Conservation (phyloP, 2,797 vertebrate genomes). For the Onychomys leucogaster region DNA sequence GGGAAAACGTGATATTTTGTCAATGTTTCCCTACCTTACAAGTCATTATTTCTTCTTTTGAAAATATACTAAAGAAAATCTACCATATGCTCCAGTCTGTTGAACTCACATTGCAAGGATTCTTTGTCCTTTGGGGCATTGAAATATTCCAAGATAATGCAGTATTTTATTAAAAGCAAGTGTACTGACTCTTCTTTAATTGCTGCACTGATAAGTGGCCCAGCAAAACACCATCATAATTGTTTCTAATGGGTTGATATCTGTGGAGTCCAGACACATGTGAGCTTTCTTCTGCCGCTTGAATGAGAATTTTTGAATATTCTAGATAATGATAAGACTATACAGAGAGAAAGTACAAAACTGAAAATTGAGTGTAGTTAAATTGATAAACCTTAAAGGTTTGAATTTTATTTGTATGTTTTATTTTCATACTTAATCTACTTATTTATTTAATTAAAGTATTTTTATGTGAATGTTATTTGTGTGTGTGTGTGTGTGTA, state of each 20-base stretch:
- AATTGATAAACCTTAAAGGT: neutral
- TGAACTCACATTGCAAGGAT: neutral
- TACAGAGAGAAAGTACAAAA: neutral
- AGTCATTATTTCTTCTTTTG: neutral
- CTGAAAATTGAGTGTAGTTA: neutral
- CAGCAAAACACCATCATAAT: neutral
- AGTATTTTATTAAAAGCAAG: neutral
- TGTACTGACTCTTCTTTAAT: neutral
- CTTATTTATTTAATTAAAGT: neutral
- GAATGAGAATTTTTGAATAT: neutral
- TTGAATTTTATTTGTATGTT: neutral
- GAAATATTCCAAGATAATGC: constrained; percentile 27
- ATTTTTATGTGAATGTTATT: neutral
- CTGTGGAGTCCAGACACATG: neutral
- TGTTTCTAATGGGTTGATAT: neutral
- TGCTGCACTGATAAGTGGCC: neutral
- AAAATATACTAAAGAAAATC: neutral
- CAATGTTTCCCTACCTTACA: neutral
- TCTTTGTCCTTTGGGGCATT: neutral
- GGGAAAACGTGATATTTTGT: neutral
- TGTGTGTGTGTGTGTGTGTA: neutral
- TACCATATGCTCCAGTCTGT: neutral
- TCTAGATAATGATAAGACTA: neutral
- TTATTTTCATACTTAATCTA: neutral
- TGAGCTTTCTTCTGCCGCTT: neutral